These are phyloP conservation scores for Mizuhopecten yessoensis DNA, from an alignment of 1,140 invertebrate species.

Conservation along the genomic window DNA sequence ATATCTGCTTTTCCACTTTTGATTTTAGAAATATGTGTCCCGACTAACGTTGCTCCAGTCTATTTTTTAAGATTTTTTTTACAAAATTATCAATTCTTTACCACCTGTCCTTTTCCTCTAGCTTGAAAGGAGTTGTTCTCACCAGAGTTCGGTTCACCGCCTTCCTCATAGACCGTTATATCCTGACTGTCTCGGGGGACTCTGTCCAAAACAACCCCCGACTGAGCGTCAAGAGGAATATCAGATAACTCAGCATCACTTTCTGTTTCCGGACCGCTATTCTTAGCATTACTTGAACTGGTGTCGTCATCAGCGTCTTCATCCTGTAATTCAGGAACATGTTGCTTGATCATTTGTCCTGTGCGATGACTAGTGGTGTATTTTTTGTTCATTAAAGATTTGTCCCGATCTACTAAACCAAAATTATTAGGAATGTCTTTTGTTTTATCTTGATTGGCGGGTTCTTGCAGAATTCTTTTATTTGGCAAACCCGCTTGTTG, in stretches of 20 bases:
- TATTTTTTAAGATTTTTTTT: too few relatives aligned
- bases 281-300: neutral
- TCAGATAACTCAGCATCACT: neutral
- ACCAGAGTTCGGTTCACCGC: neutral
- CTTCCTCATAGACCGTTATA: neutral
- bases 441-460: neutral
- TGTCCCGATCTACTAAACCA: neutral
- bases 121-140: neutral
- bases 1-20: too few relatives aligned
- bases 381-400: too few relatives aligned
- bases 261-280: slow-evolving; percentile 15
- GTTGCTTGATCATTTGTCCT: neutral
- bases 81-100: too few relatives aligned
- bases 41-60: too few relatives aligned
- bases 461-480: neutral
- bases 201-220: neutral
- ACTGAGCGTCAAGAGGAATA: neutral
- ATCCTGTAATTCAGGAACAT: neutral
- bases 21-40: too few relatives aligned
- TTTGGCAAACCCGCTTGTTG: neutral
- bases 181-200: neutral
- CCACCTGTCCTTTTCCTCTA: neutral
- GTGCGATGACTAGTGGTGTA: neutral
- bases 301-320: neutral
- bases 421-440: neutral